Conservation (phyloP, 64 coral and sea anemone species). For the Anthopleura sola region DNA sequence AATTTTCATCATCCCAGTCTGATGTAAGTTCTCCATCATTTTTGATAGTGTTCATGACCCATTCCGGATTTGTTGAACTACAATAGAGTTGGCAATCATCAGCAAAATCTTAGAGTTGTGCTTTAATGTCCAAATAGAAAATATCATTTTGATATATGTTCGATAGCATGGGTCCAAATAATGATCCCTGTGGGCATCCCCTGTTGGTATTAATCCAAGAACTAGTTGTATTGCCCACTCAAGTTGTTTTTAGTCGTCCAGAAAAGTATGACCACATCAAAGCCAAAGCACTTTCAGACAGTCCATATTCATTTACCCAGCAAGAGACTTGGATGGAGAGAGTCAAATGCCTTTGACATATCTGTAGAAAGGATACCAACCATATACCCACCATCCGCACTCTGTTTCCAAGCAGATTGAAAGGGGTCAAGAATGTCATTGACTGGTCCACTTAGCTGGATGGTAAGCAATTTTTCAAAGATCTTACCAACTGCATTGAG, state of each 20-base stretch:
- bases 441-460: not conserved
- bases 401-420: constrained; percentile 19
- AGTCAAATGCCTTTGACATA: constrained; percentile 43
- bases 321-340: constrained; percentile 1
- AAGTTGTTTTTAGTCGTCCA: not conserved
- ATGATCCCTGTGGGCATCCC: constrained; percentile 51
- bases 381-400: not conserved
- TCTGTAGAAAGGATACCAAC: constrained; percentile 27
- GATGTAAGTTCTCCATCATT: constrained; percentile 38
- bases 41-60: not conserved
- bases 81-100: constrained; percentile 48
- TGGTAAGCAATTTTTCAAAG: constrained; percentile 17
- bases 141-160: constrained; percentile 63
- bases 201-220: constrained; percentile 16
- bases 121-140: constrained; percentile 16
- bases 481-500: constrained; percentile 1
- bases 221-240: not conserved
- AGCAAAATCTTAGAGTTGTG: constrained; percentile 34
- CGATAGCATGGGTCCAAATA: constrained; percentile 36
- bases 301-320: constrained; percentile 26
- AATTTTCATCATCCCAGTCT: constrained; percentile 36
- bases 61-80: not conserved
- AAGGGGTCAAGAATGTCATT: not conserved
- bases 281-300: not conserved
- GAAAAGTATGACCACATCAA: constrained; percentile 2